Conservation (phyloP, 2,888 invertebrate species). For the Xanthorhoe designata region DNA sequence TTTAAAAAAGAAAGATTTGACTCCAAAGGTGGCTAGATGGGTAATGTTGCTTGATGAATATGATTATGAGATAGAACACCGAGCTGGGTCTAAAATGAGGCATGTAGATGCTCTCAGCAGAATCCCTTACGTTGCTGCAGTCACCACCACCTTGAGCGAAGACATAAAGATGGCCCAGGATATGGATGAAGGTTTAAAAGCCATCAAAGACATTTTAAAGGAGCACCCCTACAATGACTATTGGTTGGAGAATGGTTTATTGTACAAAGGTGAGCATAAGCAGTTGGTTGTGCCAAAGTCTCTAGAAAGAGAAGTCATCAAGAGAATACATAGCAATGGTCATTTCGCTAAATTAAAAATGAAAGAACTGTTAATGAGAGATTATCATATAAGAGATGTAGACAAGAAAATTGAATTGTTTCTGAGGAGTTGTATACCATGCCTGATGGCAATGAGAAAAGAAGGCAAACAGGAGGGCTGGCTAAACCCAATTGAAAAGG, state of each 20-base stretch:
- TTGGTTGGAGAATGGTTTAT: conserved; percentile 39
- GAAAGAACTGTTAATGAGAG: conserved; percentile 29
- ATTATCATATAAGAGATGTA: conserved; percentile 13
- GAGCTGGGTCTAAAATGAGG: conserved; percentile 34
- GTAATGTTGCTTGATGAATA: conserved; percentile 35
- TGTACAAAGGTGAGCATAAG: conserved; percentile 40
- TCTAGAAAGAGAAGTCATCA: conserved; percentile 47
- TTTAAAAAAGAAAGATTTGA: conserved; percentile 32
- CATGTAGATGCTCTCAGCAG: conserved; percentile 42
- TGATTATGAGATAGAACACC: conserved; percentile 37
- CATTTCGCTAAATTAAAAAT: conserved; percentile 35
- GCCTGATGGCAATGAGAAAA: conserved; percentile 43
- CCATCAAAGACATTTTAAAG: conserved; percentile 38
- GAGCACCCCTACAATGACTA: conserved; percentile 30
- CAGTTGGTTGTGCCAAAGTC: conserved; percentile 37
- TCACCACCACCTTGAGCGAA: not conserved
- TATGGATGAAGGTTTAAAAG: conserved; percentile 39
- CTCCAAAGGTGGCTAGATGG: conserved; percentile 37
- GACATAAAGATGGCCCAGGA: conserved; percentile 36
- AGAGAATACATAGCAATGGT: conserved; percentile 38
- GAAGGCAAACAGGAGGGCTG: conserved; percentile 48
- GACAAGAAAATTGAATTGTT: conserved; percentile 38
- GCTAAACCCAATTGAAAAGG: conserved; percentile 51
- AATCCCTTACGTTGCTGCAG: conserved; percentile 14
- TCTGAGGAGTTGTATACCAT: conserved; percentile 38